These are phyloP conservation scores for Cisticola juncidis DNA, from an alignment of 2,113 vertebrate genomes.

Conservation along the genomic window DNA sequence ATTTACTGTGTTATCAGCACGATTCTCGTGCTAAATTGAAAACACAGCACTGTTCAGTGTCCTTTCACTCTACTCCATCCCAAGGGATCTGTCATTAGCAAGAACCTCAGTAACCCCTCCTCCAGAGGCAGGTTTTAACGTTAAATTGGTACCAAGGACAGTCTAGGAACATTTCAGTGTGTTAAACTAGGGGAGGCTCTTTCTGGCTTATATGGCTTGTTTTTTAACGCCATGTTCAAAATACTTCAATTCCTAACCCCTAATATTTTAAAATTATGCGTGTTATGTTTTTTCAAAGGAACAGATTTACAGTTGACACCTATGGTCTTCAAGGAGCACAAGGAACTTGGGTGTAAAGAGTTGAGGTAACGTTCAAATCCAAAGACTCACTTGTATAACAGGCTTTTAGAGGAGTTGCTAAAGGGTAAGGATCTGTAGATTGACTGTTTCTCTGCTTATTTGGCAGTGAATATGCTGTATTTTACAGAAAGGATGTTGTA, in stretches of 20 bases:
- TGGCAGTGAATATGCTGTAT: not conserved
- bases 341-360: not conserved
- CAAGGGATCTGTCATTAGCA: not conserved
- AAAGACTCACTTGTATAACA: not conserved
- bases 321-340: not conserved
- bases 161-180: not conserved
- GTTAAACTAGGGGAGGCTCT: not conserved
- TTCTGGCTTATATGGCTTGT: not conserved
- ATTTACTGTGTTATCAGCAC: not conserved
- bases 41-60: not conserved
- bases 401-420: not conserved
- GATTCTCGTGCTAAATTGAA: not conserved
- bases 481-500: not conserved
- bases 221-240: not conserved
- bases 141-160: not conserved
- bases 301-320: not conserved
- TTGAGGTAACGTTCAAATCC: not conserved
- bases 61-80: not conserved
- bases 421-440: not conserved
- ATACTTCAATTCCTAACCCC: not conserved
- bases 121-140: not conserved
- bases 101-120: not conserved
- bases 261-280: not conserved
- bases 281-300: not conserved
- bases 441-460: not conserved